Percentiles rank a stretch among this genome's conserved stretches.
These are phyloP conservation scores for Aptenodytes patagonicus DNA, from an alignment of 2,113 vertebrate genomes.

Conservation along the genomic window DNA sequence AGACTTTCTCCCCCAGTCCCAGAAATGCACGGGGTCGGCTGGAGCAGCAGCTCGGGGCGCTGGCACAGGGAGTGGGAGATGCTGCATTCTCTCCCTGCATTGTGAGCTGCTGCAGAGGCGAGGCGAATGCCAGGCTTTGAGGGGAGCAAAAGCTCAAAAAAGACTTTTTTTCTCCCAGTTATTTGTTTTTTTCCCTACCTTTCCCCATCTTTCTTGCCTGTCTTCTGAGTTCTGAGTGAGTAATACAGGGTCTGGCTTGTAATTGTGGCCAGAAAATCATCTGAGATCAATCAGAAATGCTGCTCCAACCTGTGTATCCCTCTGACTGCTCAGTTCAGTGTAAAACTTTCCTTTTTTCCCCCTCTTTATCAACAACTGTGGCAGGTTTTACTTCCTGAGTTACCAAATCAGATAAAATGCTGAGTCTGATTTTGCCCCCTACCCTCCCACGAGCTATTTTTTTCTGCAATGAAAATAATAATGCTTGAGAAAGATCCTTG, in stretches of 20 bases:
- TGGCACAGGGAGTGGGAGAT: neutral
- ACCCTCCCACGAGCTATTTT: neutral
- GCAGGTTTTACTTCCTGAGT: constrained; percentile 18
- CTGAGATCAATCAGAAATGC: neutral
- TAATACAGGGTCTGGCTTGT: neutral
- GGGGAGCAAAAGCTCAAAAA: neutral
- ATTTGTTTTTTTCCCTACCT: neutral
- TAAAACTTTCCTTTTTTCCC: neutral
- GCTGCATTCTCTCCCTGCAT: neutral
- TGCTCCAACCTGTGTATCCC: neutral
- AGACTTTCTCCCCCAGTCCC: neutral
- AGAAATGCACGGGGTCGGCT: neutral
- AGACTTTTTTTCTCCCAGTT: neutral
- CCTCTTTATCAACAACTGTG: neutral
- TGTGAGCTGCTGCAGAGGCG: neutral
- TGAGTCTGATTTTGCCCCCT: constrained; percentile 13
- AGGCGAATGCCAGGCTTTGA: neutral
- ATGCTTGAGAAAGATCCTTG: neutral
- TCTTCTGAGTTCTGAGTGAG: neutral
- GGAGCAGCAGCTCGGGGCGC: neutral
- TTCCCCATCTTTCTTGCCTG: neutral
- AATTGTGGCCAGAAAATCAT: neutral
- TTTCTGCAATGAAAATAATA: constrained; percentile 1
- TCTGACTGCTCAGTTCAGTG: neutral
- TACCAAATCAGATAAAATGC: neutral